phyloP scores from a whole-genome alignment of 2,888 invertebrate genomes.

The Pandemis corylana region DNA sequence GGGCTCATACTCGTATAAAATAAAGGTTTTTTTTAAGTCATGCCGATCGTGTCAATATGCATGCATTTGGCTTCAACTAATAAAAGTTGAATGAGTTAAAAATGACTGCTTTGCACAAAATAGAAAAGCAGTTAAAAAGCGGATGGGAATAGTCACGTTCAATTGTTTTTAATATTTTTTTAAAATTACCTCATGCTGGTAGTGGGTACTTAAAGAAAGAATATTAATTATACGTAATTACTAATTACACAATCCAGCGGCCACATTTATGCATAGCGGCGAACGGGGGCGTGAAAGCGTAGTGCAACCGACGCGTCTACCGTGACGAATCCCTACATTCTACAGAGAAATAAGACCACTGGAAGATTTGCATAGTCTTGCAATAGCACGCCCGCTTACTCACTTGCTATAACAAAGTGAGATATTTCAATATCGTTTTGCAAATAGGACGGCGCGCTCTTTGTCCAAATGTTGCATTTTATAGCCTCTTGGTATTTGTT shows the following conservation, averaged over 20 bases:
- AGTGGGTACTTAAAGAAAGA: conserved; percentile 24
- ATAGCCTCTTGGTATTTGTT: neutral
- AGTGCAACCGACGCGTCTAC: conserved; percentile 35
- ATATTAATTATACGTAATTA: conserved; percentile 41
- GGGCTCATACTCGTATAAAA: too few species aligned
- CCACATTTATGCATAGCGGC: conserved; percentile 34
- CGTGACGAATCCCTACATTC: conserved; percentile 48
- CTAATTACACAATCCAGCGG: conserved; percentile 40
- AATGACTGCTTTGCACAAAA: neutral
- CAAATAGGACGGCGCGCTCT: conserved; percentile 22
- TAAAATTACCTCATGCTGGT: conserved; percentile 21
- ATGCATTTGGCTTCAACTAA: too few species aligned
- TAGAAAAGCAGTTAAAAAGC: conserved; percentile 9
- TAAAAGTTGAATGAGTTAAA: neutral
- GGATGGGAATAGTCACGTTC: conserved; percentile 13
- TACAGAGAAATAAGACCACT: conserved; percentile 43
- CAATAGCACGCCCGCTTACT: conserved; percentile 33
- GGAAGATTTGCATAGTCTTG: conserved; percentile 41
- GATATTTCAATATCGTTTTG: conserved; percentile 38
- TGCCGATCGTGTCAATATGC: too few species aligned
- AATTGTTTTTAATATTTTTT: conserved; percentile 14
- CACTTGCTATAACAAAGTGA: conserved; percentile 30
- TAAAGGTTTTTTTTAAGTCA: too few species aligned
- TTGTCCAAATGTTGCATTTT: neutral
- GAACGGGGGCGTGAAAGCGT: conserved; percentile 47